Conservation (phyloP, 2,113 vertebrate genomes). For the Perca fluviatilis region DNA sequence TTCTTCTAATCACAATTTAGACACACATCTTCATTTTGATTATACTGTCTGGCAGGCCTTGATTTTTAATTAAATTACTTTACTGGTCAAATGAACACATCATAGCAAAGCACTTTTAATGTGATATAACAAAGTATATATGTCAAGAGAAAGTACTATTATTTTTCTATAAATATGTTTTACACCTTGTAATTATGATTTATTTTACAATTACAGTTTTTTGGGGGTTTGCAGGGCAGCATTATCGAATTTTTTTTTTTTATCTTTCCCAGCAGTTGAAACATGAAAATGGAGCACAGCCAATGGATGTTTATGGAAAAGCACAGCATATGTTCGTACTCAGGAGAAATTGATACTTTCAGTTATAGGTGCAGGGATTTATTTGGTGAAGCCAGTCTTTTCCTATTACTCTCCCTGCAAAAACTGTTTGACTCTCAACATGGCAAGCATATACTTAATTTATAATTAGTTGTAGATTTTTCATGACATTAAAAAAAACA, state of each 20-base stretch:
- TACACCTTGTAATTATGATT: not conserved
- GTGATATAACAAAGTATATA: not conserved
- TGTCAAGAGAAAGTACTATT: not conserved
- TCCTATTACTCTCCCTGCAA: not conserved
- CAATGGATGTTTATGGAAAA: not conserved
- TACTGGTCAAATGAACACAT: not conserved
- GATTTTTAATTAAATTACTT: not conserved
- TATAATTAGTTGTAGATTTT: not conserved
- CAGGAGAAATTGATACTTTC: not conserved
- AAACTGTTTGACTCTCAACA: not conserved
- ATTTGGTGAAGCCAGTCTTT: not conserved
- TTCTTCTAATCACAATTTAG: not conserved
- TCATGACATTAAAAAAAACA: not conserved
- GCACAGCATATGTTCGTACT: not conserved
- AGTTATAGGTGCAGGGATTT: not conserved
- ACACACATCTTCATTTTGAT: not conserved
- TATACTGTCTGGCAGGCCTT: not conserved
- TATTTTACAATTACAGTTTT: not conserved
- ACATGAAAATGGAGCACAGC: slow-evolving; percentile 10
- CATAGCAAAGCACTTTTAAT: not conserved
- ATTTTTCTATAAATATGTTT: not conserved
- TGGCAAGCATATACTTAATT: not conserved
- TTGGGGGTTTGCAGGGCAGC: not conserved
- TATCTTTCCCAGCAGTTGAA: not conserved
- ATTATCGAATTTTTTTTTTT: not conserved